These are phyloP conservation scores for Subanguina moxae DNA, from an alignment of 1,140 invertebrate genomes.

Conservation along the genomic window DNA sequence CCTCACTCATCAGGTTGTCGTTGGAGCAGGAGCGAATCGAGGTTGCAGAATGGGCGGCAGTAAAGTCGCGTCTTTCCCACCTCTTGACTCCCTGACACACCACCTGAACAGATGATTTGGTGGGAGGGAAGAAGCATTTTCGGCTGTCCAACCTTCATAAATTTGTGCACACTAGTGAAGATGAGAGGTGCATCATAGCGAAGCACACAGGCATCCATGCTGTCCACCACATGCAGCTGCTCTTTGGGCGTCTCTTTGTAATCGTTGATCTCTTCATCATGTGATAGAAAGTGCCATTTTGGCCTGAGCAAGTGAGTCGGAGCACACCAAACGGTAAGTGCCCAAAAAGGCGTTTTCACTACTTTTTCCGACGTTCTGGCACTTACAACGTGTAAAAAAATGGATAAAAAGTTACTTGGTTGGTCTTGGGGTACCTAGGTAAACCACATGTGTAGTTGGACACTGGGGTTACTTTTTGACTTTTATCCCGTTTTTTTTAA, in stretches of 20 bases:
- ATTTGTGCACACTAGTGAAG: conserved; percentile 53
- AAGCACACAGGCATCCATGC: conserved; percentile 49
- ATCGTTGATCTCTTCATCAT: conserved; percentile 36
- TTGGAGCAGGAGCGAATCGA: neutral
- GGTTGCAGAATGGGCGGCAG: conserved; percentile 5
- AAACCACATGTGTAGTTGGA: too few species aligned
- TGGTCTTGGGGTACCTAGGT: too few species aligned
- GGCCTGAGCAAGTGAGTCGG: conserved; percentile 46
- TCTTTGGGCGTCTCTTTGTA: conserved; percentile 47
- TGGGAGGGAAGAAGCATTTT: neutral
- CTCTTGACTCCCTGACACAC: conserved; percentile 30
- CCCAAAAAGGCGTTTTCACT: too few species aligned
- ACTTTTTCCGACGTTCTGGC: too few species aligned
- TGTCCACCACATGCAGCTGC: conserved; percentile 43
- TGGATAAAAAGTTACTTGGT: too few species aligned
- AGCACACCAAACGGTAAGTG: too few species aligned
- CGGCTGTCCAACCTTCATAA: conserved; percentile 36
- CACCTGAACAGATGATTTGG: conserved; percentile 6
- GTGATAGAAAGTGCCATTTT: conserved; percentile 51
- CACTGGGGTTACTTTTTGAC: too few species aligned
- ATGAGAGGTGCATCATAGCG: conserved; percentile 56
- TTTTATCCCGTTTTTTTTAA: too few species aligned
- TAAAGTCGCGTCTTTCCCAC: conserved; percentile 34
- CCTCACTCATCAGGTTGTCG: neutral
- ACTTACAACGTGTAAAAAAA: too few species aligned